Evolutionary conservation across 2,888 invertebrate species (phyloP), one percentile per base, ranked within the genome.

Genomic region (Tuta absoluta): DNA sequence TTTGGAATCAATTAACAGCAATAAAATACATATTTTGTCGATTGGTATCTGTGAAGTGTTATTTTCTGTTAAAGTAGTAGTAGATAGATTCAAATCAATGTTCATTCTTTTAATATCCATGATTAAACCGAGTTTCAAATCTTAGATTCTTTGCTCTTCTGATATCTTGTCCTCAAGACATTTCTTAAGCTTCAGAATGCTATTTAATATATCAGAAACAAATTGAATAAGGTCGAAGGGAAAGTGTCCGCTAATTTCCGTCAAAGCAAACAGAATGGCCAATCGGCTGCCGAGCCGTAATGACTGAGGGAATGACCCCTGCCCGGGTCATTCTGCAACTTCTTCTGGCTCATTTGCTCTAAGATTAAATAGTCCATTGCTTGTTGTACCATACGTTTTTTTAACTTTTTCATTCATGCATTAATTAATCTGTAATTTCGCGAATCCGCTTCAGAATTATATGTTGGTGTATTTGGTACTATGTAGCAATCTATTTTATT

Each of bases 261-360:
- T 41, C 45, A 48, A 28, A 23, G 58, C 48, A 63, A 59, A 49
- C 58, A 58, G 49, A 59, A 63, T 59, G 63, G 53, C 41, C 63
- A 56, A 63, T 63, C 41, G 49, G 37, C 24, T 59, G 49, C 59
- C 37, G 49, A 10, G 38, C 19, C 41, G 61, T 48, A 61, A 61
- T 61, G 61, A 49, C 48, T n/a, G 58, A 48, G 45, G 49, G 61
- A 48, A 61, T 48, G 45, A 48, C 45, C 61, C 61, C 61, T 56
- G 56, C 56, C 56, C 10, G 10, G 24, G 33, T 17, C 12, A 56
- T 56, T 56, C 33, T 56, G 56, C 17, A 10, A 56, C 24, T 17
- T n/a, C 33, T 33, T 33, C 17, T 1, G 28, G 24, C 28, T 28
- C 1, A 14, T 33, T 12, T 28, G 17, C 17, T 7, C n/a, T 14